Evolutionary conservation across 2,797 vertebrate genomes (phyloP).

Genomic region (Trematomus bernacchii): DNA sequence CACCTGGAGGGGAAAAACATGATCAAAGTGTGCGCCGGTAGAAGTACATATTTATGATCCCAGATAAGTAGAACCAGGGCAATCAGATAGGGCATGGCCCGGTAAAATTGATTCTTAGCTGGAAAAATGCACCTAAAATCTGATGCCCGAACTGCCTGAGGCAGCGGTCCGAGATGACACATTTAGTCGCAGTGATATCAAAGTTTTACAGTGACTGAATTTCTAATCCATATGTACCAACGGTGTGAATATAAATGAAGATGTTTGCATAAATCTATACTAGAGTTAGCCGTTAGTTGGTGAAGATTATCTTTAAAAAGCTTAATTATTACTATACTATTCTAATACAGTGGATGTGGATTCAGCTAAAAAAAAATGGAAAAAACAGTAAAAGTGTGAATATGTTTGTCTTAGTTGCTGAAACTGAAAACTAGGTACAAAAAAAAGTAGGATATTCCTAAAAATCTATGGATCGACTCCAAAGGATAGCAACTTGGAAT

Average conservation of each 20-base stretch:
- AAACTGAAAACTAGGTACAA: too few species aligned
- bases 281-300: neutral
- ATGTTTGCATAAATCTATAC: neutral
- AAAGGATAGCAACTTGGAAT: too few species aligned
- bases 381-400: too few species aligned
- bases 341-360: too few species aligned
- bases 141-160: neutral
- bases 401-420: too few species aligned
- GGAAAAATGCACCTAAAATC: constrained; percentile 9
- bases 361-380: too few species aligned
- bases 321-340: too few species aligned
- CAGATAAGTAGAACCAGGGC: constrained; percentile 4
- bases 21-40: constrained; percentile 48
- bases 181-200: neutral
- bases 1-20: constrained; percentile 83
- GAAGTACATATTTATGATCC: constrained; percentile 33
- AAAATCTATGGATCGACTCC: too few species aligned
- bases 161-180: constrained; percentile 8
- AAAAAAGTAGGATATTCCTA: too few species aligned
- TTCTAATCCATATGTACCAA: constrained; percentile 7
- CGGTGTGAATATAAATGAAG: constrained; percentile 4
- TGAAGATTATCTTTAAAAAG: neutral
- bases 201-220: neutral
- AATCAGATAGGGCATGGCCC: constrained; percentile 19
- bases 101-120: constrained; percentile 8